Percentiles rank a stretch among this genome's conserved stretches.
phyloP scores from a whole-genome alignment of 2,797 vertebrate genomes.

The Leptodactylus fallax region DNA sequence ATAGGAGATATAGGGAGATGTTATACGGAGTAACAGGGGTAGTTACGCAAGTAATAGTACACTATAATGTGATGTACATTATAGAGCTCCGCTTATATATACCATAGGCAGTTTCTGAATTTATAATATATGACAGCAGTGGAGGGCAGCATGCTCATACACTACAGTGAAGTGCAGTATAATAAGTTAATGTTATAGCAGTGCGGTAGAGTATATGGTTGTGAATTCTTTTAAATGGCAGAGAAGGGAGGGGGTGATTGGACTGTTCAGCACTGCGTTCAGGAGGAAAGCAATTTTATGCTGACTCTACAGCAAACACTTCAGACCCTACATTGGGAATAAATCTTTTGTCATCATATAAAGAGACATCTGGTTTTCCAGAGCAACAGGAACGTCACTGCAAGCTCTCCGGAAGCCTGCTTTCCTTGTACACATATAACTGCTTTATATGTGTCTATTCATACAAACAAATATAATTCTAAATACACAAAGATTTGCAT shows the following conservation, averaged over 20 bases:
- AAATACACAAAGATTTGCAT: slow-evolving; percentile 34
- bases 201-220: not conserved
- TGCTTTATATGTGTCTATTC: slow-evolving; percentile 34
- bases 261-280: slow-evolving; percentile 36
- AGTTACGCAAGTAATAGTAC: not conserved
- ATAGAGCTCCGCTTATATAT: not conserved
- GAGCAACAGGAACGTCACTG: slow-evolving; percentile 55
- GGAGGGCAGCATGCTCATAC: slow-evolving; percentile 30
- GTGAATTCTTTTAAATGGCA: slow-evolving; percentile 29
- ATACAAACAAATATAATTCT: slow-evolving; percentile 34
- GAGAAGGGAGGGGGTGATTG: slow-evolving; percentile 27
- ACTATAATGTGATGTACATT: too few species aligned
- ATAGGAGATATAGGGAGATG: not conserved
- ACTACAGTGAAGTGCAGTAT: not conserved
- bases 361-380: slow-evolving; percentile 62
- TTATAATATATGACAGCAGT: slow-evolving; percentile 19
- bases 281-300: slow-evolving; percentile 53
- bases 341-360: slow-evolving; percentile 58
- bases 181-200: not conserved
- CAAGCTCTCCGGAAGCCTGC: slow-evolving; percentile 27
- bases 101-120: not conserved
- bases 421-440: slow-evolving; percentile 35
- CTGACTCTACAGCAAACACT: slow-evolving; percentile 59
- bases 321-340: slow-evolving; percentile 54
- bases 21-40: not conserved